Evolutionary conservation across 2,888 invertebrate genomes (phyloP), one percentile per base, ranked within the genome.

Genomic region (Eupithecia centaureata): DNA sequence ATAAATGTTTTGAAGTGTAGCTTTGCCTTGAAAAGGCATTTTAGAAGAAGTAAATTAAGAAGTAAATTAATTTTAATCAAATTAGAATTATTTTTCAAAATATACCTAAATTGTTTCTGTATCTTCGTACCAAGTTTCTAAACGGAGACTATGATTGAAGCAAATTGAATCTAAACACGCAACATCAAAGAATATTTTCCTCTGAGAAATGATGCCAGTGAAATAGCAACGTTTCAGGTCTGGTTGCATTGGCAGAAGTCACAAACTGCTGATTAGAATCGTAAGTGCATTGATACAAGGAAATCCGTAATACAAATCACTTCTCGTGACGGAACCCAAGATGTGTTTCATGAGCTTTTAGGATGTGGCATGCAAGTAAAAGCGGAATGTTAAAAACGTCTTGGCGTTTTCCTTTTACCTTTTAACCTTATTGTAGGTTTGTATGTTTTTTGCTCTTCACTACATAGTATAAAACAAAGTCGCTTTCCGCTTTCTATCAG

Each of bases 221-320:
- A 56, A 56, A 4, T 8, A 56, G 28, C 30, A 5, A 28, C 4
- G 28, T 61, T 35, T 69, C 67, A 73, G 63, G 52, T 62, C 70
- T 33, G 73, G 82, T 89, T 90, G 83, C 89, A 87, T 87, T 83
- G 85, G 83, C 80, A 83, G 87, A 88, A 88, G 79, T 83, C 81
- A 83, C 82, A 83, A 84, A 83, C 81, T 79, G 80, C 69, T 70
- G 69, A 69, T 69, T 68, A 54, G 22, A 42, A 54, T 59, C 58
- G 42, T 65, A 63, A 38, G 27, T 28, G 54, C 62, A 56, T 25
- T 63, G 33, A 58, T 52, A 61, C 64, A 57, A 64, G 57, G 33
- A 65, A 63, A 15, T 52, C 15, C 52, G 52, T 47, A 22, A 47
- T 47, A 22, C 22, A 47, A 47, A 47, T 47, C 22, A 47, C 47